Conservation (phyloP, 2,888 invertebrate species). For the Oscheius sp. region DNA sequence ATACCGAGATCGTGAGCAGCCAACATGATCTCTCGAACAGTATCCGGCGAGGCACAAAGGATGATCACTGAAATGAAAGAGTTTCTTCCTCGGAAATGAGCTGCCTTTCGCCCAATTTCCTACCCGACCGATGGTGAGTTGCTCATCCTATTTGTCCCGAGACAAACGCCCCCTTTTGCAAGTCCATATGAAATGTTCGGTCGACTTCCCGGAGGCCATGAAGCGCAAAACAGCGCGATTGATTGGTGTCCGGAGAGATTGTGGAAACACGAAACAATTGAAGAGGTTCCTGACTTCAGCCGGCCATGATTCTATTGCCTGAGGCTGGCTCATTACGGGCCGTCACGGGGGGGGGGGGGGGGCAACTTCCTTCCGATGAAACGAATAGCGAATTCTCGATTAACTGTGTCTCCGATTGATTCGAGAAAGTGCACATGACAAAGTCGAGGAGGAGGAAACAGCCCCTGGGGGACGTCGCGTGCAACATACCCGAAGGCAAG, state of each 20-base stretch:
- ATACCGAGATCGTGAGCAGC: constrained; percentile 93
- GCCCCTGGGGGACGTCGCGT: constrained; percentile 4
- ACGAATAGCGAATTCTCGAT: not conserved
- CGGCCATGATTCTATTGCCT: constrained; percentile 22
- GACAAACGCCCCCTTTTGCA: constrained; percentile 12
- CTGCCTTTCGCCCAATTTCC: not conserved
- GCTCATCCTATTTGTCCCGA: not conserved
- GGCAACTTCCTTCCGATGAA: constrained; percentile 26
- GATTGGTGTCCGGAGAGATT: constrained; percentile 14
- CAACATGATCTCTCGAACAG: constrained; percentile 89
- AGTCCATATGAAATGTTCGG: constrained; percentile 22
- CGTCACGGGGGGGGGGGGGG: constrained; percentile 11
- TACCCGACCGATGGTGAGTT: not conserved
- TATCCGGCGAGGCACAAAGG: constrained; percentile 86
- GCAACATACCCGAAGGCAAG: too few relatives aligned
- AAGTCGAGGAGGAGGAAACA: constrained; percentile 12
- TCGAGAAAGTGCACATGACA: constrained; percentile 28
- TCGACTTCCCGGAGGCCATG: constrained; percentile 14
- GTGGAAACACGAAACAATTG: constrained; percentile 1
- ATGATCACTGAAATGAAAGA: constrained; percentile 82
- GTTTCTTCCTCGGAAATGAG: not conserved
- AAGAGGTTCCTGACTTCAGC: not conserved
- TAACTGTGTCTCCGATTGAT: not conserved
- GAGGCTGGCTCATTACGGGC: constrained; percentile 18
- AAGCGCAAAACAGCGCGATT: constrained; percentile 18